These are phyloP conservation scores for Mus spretus DNA, from an alignment of 2,797 vertebrate genomes.

Conservation along the genomic window DNA sequence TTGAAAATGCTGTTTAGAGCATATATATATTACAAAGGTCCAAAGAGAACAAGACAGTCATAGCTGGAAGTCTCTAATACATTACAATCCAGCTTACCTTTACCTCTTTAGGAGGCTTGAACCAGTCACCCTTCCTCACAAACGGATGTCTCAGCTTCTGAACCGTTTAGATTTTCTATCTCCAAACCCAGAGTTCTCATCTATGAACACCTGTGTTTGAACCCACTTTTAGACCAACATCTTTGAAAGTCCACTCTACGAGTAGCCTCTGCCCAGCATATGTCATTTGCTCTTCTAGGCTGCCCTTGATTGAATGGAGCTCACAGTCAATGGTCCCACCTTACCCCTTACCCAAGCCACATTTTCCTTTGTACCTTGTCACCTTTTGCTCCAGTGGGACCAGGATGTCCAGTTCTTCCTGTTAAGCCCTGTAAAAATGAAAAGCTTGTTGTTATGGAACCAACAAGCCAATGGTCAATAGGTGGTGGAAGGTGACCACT, in stretches of 20 bases:
- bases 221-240: background rate
- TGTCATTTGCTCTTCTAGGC: background rate
- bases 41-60: background rate
- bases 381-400: conserved; percentile 93
- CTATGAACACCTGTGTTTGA: background rate
- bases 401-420: conserved; percentile 94
- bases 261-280: background rate
- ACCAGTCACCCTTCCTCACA: background rate
- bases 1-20: too few relatives aligned
- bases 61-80: background rate
- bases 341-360: background rate
- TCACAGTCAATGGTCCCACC: background rate
- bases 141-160: background rate
- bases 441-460: conserved; percentile 71
- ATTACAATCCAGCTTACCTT: background rate
- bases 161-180: background rate
- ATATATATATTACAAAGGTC: background rate
- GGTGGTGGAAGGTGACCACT: conserved; percentile 59
- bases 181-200: background rate
- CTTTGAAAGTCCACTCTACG: background rate
- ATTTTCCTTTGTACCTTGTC: conserved; percentile 91
- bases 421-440: conserved; percentile 92
- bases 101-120: background rate
- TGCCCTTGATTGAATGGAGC: background rate
- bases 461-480: conserved; percentile 71